Evolutionary conservation across 1,140 invertebrate species (phyloP).

Genomic region (Asobara japonica): DNA sequence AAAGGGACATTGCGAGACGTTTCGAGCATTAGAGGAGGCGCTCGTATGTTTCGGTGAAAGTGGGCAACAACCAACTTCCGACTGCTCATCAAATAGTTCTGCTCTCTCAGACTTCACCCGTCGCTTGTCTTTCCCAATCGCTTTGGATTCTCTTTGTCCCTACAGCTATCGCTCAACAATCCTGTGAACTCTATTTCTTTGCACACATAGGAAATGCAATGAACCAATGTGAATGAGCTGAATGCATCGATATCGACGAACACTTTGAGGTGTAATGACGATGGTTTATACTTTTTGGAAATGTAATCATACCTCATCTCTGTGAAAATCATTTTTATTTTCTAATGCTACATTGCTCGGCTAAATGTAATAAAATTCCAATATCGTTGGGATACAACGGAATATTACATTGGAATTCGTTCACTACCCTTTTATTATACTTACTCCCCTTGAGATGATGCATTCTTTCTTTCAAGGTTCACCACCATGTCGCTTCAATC

Average conservation of each 20-base stretch:
- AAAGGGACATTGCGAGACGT: neutral
- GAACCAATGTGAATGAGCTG: neutral
- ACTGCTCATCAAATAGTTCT: neutral
- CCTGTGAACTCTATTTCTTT: neutral
- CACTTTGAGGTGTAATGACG: neutral
- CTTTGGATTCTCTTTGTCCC: constrained; percentile 30
- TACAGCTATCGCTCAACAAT: constrained; percentile 14
- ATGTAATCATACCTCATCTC: neutral
- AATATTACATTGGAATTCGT: neutral
- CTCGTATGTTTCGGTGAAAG: neutral
- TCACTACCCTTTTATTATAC: neutral
- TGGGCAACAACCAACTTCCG: constrained; percentile 6
- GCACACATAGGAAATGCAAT: neutral
- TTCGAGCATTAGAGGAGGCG: neutral
- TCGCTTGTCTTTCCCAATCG: constrained; percentile 3
- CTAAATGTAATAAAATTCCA: neutral
- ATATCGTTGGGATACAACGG: neutral
- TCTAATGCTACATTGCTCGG: neutral
- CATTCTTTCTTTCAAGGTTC: neutral
- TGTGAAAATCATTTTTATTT: neutral
- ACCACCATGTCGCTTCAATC: neutral
- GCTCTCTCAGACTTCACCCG: neutral
- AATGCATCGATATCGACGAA: neutral
- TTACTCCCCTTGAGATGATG: neutral
- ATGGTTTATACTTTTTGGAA: neutral